Conservation (phyloP, 2,888 invertebrate genomes). For the Schrankia costaestrigalis region DNA sequence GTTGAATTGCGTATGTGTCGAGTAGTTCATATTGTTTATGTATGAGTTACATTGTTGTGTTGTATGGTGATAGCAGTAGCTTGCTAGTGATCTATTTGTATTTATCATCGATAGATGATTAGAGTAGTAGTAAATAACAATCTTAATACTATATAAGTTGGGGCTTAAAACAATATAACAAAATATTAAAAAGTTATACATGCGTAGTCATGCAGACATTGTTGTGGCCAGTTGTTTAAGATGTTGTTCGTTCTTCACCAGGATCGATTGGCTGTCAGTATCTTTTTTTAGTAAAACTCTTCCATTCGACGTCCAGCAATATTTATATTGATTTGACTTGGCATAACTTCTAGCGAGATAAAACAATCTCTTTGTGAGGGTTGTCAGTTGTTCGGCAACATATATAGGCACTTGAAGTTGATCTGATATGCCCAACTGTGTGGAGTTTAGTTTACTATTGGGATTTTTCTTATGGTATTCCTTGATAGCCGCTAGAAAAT, state of each 20-base stretch:
- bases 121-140: no score
- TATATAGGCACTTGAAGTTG: background rate
- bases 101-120: no score
- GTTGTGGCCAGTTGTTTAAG: background rate
- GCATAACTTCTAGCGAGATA: background rate
- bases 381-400: slow-evolving; percentile 1
- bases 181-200: no score
- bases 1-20: no score
- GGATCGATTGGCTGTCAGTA: background rate
- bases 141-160: no score
- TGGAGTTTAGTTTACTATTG: background rate
- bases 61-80: no score
- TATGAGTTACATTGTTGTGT: no score
- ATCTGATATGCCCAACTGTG: background rate
- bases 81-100: no score
- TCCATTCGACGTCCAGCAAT: slow-evolving; percentile 1
- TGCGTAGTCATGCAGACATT: background rate
- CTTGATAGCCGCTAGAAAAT: background rate
- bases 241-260: background rate
- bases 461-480: background rate
- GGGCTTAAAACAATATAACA: no score
- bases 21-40: no score
- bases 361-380: background rate
- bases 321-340: background rate
- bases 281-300: background rate